Evolutionary conservation across 2,113 vertebrate genomes (phyloP).

Genomic region (Amphilophus citrinellus): DNA sequence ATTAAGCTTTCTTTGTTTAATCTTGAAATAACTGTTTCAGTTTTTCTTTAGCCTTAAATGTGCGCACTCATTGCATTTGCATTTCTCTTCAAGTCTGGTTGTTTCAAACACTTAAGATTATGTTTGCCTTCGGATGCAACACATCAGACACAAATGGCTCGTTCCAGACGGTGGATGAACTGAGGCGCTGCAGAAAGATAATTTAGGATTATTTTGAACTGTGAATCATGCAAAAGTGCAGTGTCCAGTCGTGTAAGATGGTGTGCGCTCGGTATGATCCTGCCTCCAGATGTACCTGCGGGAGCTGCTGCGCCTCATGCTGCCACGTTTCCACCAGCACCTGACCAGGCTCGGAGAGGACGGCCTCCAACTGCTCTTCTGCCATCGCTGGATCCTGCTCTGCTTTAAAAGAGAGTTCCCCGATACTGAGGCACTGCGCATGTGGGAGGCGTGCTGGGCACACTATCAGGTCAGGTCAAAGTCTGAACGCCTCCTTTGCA

Average conservation of each 20-base stretch:
- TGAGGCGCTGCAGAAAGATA: no score
- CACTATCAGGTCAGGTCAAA: conserved; percentile 90
- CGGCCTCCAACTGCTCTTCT: conserved; percentile 96
- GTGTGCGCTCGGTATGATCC: neutral
- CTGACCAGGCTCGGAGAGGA: conserved; percentile 91
- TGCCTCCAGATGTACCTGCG: conserved; percentile 89
- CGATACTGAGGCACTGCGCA: conserved; percentile 91
- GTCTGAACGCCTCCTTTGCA: conserved; percentile 16
- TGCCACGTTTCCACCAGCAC: conserved; percentile 91
- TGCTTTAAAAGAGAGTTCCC: conserved; percentile 98
- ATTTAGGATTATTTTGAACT: no score
- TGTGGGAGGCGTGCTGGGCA: conserved; percentile 99
- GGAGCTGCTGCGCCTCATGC: conserved; percentile 92
- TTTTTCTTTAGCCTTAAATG: no score
- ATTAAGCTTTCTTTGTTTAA: neutral
- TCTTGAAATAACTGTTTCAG: neutral
- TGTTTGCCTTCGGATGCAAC: neutral
- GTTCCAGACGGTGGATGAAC: no score
- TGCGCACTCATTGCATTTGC: no score
- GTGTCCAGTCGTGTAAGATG: no score
- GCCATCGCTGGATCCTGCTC: conserved; percentile 98
- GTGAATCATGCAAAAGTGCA: no score
- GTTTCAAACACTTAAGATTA: no score
- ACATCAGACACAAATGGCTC: neutral
- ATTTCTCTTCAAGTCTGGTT: no score